These are phyloP conservation scores for Paraplagusia blochii DNA, from an alignment of 2,113 vertebrate genomes.

Conservation along the genomic window DNA sequence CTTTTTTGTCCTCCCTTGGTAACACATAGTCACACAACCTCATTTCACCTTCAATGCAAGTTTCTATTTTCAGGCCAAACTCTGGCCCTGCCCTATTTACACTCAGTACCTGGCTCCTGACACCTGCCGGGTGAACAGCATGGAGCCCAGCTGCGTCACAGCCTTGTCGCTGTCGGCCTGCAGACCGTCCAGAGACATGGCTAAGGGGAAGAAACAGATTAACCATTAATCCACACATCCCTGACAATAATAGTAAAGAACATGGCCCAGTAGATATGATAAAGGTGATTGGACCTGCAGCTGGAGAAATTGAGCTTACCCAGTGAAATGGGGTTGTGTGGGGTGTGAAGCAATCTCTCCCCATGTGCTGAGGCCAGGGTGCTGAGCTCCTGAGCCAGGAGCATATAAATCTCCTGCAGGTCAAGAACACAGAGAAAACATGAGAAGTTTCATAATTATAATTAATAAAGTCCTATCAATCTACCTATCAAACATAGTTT, in stretches of 20 bases:
- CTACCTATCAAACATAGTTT: slow-evolving; percentile 35
- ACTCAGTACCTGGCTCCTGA: slow-evolving; percentile 89
- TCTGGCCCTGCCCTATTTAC: background rate
- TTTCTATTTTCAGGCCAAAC: background rate
- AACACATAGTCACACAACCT: background rate
- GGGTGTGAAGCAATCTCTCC: slow-evolving; percentile 88
- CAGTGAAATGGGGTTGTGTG: slow-evolving; percentile 94
- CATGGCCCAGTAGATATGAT: background rate
- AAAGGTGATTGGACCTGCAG: fast-evolving
- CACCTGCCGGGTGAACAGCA: slow-evolving; percentile 97
- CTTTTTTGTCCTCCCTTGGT: background rate
- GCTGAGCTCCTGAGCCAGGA: slow-evolving; percentile 87
- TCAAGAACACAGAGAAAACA: slow-evolving; percentile 39
- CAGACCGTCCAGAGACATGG: slow-evolving; percentile 85
- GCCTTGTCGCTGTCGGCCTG: slow-evolving; percentile 71
- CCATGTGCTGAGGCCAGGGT: slow-evolving; percentile 82
- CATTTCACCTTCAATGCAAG: background rate
- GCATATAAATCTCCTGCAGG: slow-evolving; percentile 88
- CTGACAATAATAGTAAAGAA: background rate
- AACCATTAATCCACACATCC: background rate
- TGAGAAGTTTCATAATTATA: too few species aligned
- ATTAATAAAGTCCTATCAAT: too few species aligned
- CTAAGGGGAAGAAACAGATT: slow-evolving; percentile 61
- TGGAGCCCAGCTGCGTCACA: slow-evolving; percentile 93
- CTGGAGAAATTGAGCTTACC: slow-evolving; percentile 73